phyloP scores from a whole-genome alignment of 37 sponge, comb jelly and placozoan genomes.

The Beroe ovata region DNA sequence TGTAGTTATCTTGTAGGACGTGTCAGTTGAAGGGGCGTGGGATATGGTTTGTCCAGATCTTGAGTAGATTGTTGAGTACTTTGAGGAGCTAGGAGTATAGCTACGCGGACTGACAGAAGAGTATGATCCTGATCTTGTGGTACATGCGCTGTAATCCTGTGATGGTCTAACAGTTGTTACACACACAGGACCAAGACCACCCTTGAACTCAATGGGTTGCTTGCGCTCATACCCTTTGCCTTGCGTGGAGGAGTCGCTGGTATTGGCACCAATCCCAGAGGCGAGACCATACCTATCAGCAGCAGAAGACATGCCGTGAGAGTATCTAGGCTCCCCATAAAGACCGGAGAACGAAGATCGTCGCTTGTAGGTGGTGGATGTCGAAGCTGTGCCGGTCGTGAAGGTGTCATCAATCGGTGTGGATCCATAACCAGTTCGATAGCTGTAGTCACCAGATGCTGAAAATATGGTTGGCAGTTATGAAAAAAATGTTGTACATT shows the following conservation, averaged over 20 bases:
- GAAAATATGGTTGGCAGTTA: conserved; percentile 31
- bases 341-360: background rate
- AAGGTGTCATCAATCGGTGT: background rate
- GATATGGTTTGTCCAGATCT: background rate
- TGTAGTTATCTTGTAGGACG: background rate
- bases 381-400: background rate
- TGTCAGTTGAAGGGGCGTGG: background rate
- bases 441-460: conserved; percentile 12
- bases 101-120: background rate
- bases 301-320: conserved; percentile 26
- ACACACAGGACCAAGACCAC: background rate
- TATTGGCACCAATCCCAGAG: background rate
- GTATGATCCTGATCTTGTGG: background rate
- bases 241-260: no score
- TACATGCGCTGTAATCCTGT: background rate
- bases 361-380: background rate
- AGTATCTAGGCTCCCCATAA: conserved; percentile 34
- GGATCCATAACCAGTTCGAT: conserved; percentile 4
- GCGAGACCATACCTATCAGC: conserved; percentile 17
- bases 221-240: background rate
- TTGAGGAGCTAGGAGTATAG: conserved; percentile 2
- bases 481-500: no score
- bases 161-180: background rate
- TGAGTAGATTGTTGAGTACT: background rate
- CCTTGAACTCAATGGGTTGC: background rate